Percentiles rank a stretch among this genome's conserved stretches.
Conservation (phyloP, 1,140 invertebrate genomes). For the Nautilus pompilius region DNA sequence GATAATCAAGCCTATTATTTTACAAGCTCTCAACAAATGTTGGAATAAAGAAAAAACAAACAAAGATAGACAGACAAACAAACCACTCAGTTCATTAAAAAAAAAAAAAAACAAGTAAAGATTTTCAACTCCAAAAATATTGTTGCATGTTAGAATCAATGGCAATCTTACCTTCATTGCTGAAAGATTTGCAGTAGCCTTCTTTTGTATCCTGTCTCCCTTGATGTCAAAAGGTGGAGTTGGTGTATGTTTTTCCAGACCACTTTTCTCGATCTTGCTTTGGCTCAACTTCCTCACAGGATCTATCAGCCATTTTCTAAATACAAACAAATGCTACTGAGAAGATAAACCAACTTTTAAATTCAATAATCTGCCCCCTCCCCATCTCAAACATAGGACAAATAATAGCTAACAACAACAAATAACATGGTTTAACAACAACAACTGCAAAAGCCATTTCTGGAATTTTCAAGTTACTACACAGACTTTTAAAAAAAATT, state of each 20-base stretch:
- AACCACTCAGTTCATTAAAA: too few relatives aligned
- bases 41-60: too few relatives aligned
- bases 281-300: constrained; percentile 85
- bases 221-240: constrained; percentile 1
- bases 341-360: background rate
- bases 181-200: background rate
- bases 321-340: constrained; percentile 44
- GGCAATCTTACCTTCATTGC: background rate
- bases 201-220: background rate
- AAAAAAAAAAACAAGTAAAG: too few relatives aligned
- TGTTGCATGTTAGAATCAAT: too few relatives aligned
- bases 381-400: background rate
- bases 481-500: too few relatives aligned
- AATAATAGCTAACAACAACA: background rate
- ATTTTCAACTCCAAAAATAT: too few relatives aligned
- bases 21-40: too few relatives aligned
- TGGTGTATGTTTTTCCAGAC: constrained; percentile 23
- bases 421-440: too few relatives aligned
- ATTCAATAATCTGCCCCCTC: background rate
- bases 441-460: too few relatives aligned
- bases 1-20: too few relatives aligned
- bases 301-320: constrained; percentile 87
- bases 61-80: too few relatives aligned
- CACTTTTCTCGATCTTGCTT: constrained; percentile 76
- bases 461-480: too few relatives aligned